A percentile compares a stretch with the other conserved stretches of the same genome.
Evolutionary conservation across 2,888 invertebrate species (phyloP).

Genomic region (Erebia epiphron): DNA sequence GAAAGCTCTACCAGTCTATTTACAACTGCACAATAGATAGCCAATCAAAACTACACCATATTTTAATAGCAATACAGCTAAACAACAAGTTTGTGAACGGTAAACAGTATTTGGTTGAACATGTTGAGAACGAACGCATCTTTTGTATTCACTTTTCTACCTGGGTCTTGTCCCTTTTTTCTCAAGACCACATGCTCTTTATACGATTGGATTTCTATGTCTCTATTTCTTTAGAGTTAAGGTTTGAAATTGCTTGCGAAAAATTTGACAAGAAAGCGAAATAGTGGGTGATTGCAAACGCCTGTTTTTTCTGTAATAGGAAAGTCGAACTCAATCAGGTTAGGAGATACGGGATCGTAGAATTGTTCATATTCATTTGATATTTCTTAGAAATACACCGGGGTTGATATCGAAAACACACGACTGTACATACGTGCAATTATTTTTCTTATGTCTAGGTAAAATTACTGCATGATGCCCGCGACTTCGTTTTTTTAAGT

Average conservation of each 20-base stretch:
- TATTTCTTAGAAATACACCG: slow-evolving; percentile 20
- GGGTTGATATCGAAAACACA: background rate
- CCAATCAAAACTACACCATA: slow-evolving; percentile 49
- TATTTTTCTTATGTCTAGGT: too few species aligned
- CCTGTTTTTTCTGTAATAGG: slow-evolving; percentile 40
- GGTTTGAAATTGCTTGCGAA: slow-evolving; percentile 43
- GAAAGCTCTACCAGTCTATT: slow-evolving; percentile 43
- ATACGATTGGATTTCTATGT: slow-evolving; percentile 18
- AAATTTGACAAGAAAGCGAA: slow-evolving; percentile 27
- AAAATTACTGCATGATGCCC: too few species aligned
- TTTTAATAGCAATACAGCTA: slow-evolving; percentile 16
- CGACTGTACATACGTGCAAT: background rate
- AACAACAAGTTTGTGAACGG: slow-evolving; percentile 25
- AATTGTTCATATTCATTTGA: slow-evolving; percentile 24
- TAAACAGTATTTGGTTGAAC: slow-evolving; percentile 30
- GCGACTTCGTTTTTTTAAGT: too few species aligned
- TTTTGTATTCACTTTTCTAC: slow-evolving; percentile 75
- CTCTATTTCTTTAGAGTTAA: slow-evolving; percentile 44
- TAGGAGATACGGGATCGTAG: slow-evolving; percentile 33
- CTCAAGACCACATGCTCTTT: slow-evolving; percentile 49
- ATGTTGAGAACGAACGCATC: slow-evolving; percentile 60
- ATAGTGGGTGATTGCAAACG: slow-evolving; percentile 40
- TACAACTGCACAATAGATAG: slow-evolving; percentile 29
- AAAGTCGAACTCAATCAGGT: slow-evolving; percentile 37
- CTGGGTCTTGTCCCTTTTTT: slow-evolving; percentile 75